Percentiles rank a stretch among this genome's conserved stretches.
phyloP scores from a whole-genome alignment of 30 jellyfish, hydroid and myxozoan genomes.

The Morbakka virulenta region DNA sequence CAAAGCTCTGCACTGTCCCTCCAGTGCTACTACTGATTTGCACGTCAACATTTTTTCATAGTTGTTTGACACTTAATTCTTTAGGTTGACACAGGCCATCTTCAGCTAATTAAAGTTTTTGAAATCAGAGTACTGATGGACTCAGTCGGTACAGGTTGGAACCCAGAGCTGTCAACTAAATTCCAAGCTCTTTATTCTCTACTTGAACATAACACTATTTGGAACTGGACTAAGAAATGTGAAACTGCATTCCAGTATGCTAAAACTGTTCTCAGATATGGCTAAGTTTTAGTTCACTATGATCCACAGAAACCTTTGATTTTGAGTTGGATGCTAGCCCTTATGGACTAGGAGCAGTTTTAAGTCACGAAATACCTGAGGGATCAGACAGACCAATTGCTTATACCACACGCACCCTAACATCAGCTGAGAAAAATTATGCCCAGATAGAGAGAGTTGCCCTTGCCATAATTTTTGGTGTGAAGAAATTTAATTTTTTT shows the following conservation, averaged over 20 bases:
- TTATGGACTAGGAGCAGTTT: conserved; percentile 64
- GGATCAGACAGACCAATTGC: conserved; percentile 56
- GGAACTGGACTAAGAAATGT: neutral
- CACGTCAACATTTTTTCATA: no score
- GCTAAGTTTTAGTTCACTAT: conserved; percentile 31
- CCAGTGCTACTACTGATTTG: no score
- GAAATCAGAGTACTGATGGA: no score
- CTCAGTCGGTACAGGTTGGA: no score
- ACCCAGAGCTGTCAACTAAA: neutral
- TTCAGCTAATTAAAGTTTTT: no score
- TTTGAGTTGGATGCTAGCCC: conserved; percentile 49
- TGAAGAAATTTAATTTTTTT: conserved; percentile 45
- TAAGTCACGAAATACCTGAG: conserved; percentile 24
- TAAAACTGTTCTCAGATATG: neutral
- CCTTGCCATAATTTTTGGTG: conserved; percentile 47
- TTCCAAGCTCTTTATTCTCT: neutral
- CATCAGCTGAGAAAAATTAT: conserved; percentile 25
- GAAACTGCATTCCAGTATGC: neutral
- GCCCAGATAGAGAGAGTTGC: conserved; percentile 55
- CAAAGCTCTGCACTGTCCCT: no score
- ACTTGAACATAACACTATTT: neutral
- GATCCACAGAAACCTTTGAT: conserved; percentile 35
- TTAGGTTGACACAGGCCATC: no score
- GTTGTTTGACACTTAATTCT: no score
- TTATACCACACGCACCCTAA: conserved; percentile 27